Conservation (phyloP, 2,113 vertebrate species). For the Xyrauchen texanus region DNA sequence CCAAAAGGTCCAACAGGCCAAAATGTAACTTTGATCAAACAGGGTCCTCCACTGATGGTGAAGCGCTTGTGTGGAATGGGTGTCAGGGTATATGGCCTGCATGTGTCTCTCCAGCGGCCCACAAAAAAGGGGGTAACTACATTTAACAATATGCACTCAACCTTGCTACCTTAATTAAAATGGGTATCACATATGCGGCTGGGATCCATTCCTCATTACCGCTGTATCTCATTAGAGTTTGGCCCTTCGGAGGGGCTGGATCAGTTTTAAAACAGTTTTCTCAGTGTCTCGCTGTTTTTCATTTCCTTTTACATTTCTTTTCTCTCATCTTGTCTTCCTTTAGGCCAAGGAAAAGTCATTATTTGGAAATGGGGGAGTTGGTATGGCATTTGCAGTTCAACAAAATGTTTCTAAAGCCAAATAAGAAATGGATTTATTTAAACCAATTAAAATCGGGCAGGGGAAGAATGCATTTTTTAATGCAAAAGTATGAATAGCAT, state of each 20-base stretch:
- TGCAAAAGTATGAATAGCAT: background rate
- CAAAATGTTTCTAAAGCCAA: constrained; percentile 51
- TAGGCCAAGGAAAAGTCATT: constrained; percentile 56
- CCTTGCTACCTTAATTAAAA: constrained; percentile 74
- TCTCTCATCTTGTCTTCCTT: constrained; percentile 59
- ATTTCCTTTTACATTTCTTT: constrained; percentile 58
- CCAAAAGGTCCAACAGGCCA: constrained; percentile 38
- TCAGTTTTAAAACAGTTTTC: constrained; percentile 69
- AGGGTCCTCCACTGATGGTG: constrained; percentile 58
- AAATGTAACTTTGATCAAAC: constrained; percentile 63
- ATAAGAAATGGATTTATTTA: constrained; percentile 42
- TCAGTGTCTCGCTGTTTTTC: constrained; percentile 46
- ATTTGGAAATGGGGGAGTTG: constrained; percentile 40
- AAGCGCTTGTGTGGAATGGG: constrained; percentile 32
- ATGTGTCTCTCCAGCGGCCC: constrained; percentile 43
- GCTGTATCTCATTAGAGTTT: constrained; percentile 74
- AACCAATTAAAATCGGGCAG: constrained; percentile 42
- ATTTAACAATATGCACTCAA: constrained; percentile 76
- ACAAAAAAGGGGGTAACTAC: constrained; percentile 74
- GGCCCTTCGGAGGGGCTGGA: constrained; percentile 62
- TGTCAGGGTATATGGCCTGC: constrained; percentile 33
- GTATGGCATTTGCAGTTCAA: background rate
- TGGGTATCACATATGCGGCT: constrained; percentile 76
- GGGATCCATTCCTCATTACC: constrained; percentile 79
- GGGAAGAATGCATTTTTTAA: constrained; percentile 14